Base-by-base conservation (phyloP, 2,888 invertebrate genomes). In the Perithous albicinctus region DNA sequence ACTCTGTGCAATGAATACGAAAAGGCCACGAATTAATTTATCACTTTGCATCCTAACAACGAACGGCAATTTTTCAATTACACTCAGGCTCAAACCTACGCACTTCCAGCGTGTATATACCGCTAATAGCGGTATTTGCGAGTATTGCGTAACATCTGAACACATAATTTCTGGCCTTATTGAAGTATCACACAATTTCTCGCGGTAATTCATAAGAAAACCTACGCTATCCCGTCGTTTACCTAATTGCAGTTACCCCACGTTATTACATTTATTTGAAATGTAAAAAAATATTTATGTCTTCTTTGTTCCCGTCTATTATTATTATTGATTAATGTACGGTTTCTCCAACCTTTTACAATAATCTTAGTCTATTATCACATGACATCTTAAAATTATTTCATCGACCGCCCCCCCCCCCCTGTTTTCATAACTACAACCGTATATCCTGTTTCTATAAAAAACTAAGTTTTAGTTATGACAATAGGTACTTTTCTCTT, bases 41-140 rank as follows among this genome's bases (percentile, higher is more conserved):
- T 63, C 69, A 75, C 70, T 69, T 56, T 75, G 54, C 64, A 56
- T 70, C 70, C 48, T 46, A 54, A 80, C 64, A 64, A 75, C 75
- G 75, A 64, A 70, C 69, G 74, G 56, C 75, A 75, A 80, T 75
- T 75, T 80, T 75, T 66, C 80, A 80, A 70, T 80, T 41, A 70
- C 35, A 32, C 51, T 73, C 46, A 54, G 5, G n/a, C 23, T 26
- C 54, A 26, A 54, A n/a, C 54, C 54, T n/a, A 54, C 54, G 54
- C 54, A 12, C 23, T 54, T 29, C 2, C n/a, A 5, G 26, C 26
- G 10, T 26, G 0, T 20, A 51, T 51, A n/a, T 8, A 2, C 10
- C 18, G 51, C 51, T 51, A 3, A n/a, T n/a, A n/a, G 51, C 6
- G 51, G 20, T 23, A 23, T 29, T 29, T 0, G 2, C 54, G n/a